Evolutionary conservation across 2,113 vertebrate species (phyloP), one percentile per base, ranked within the genome.

Genomic region (Neogobius melanostomus): DNA sequence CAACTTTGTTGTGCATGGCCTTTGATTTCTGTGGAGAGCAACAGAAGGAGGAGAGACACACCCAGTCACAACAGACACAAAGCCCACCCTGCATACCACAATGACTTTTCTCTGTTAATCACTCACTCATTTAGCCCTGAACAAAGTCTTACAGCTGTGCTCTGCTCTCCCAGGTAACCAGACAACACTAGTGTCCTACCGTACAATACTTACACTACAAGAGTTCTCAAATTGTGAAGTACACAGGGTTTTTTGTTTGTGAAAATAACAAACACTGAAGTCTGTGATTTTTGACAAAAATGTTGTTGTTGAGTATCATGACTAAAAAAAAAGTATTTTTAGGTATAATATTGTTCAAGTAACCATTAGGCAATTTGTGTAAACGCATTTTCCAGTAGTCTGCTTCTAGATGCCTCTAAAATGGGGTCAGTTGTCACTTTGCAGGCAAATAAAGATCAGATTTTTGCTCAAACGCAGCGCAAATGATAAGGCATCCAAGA

Each of bases 31-130:
- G 68, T 56, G 17, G 28, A 42, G 21, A 42, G 56, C 36, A 42
- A 11, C 71, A 90, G 91, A 89, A 90, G 88, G 88, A 85, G 86
- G 87, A 79, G 82, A 74, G 85, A 79, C 88, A 89, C 90, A 81
- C 90, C 91, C 85, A 86, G 76, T 53, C 56, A 15, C 68, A 83
- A 36, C 69, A 89, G 56, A 59, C 56, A 56, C 90, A 92, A 91
- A 90, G 90, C 79, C 71, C 52, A 16, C 46, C 76, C 80, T 74
- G 68, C 87, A 90, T 88, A 86, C 86, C 83, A 84, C 85, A 84
- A 76, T 46, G 66, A 85, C 75, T 81, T 81, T 81, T 79, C 83
- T 75, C 85, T 82, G 81, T 87, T 89, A 88, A 87, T 90, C 78
- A 73, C 82, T 86, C 83, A 84, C 85, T 77, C 72, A 73, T 72